phyloP scores from a whole-genome alignment of 2,797 vertebrate species.

The Sebastes itinus region DNA sequence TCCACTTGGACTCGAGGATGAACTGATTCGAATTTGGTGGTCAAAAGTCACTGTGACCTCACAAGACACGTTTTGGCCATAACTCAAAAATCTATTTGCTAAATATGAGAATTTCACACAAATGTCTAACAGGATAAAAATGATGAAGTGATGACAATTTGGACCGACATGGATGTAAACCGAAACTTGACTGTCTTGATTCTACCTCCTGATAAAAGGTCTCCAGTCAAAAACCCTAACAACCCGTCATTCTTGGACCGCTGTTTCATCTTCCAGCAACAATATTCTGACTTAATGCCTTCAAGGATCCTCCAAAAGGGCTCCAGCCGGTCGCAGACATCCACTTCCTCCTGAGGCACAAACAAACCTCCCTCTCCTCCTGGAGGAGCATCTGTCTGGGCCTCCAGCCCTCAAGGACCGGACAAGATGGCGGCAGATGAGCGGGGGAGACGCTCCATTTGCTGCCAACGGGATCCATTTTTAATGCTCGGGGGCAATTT shows the following conservation, averaged over 20 bases:
- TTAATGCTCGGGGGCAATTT: conserved; percentile 67
- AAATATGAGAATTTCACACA: too few relatives aligned
- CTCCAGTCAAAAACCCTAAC: too few relatives aligned
- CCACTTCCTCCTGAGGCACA: conserved; percentile 20
- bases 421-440: conserved; percentile 45
- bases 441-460: conserved; percentile 56
- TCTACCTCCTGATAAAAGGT: not conserved
- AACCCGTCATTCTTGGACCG: not conserved
- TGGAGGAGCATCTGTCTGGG: conserved; percentile 69
- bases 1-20: too few relatives aligned
- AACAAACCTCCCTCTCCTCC: conserved; percentile 22
- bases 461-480: conserved; percentile 66
- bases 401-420: conserved; percentile 37
- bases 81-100: too few relatives aligned
- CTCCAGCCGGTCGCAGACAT: conserved; percentile 1
- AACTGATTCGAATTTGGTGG: too few relatives aligned
- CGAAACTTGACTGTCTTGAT: not conserved
- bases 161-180: too few relatives aligned
- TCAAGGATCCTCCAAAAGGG: not conserved
- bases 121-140: too few relatives aligned
- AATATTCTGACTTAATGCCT: not conserved
- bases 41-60: too few relatives aligned
- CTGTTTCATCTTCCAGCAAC: not conserved
- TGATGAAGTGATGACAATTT: too few relatives aligned
- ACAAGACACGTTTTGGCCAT: too few relatives aligned